phyloP scores from a whole-genome alignment of 1,140 invertebrate genomes.

The Xylocopa sonorina region DNA sequence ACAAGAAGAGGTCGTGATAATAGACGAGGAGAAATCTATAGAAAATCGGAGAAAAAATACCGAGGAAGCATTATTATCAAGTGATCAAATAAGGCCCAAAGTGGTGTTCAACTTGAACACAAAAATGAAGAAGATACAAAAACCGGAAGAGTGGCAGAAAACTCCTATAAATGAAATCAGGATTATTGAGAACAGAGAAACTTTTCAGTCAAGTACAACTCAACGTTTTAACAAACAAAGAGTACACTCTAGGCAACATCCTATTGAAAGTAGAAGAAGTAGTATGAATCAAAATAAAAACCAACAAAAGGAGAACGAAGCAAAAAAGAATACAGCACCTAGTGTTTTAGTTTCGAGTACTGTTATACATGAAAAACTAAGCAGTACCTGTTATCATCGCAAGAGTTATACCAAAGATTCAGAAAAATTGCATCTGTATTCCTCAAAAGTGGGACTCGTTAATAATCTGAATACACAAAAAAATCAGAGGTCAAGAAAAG shows the following conservation, averaged over 20 bases:
- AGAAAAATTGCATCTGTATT: constrained; percentile 10
- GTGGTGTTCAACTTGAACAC: constrained; percentile 73
- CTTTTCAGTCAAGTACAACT: constrained; percentile 1
- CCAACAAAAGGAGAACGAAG: neutral
- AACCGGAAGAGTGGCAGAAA: constrained; percentile 66
- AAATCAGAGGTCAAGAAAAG: constrained; percentile 9
- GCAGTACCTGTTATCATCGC: neutral
- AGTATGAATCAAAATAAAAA: constrained; percentile 13
- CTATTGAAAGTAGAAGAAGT: constrained; percentile 10
- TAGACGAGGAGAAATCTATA: neutral
- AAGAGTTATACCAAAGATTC: neutral
- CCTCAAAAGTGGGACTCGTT: neutral
- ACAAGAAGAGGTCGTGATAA: neutral
- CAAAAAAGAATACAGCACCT: neutral
- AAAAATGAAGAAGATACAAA: constrained; percentile 69
- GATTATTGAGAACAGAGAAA: constrained; percentile 41
- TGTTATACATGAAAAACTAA: neutral
- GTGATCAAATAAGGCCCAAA: constrained; percentile 66
- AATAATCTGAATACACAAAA: neutral
- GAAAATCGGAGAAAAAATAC: constrained; percentile 21
- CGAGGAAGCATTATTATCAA: neutral
- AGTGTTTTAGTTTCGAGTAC: neutral
- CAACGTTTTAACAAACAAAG: constrained; percentile 12
- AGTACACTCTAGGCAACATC: neutral
- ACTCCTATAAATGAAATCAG: constrained; percentile 17